phyloP scores from a whole-genome alignment of 2,797 vertebrate species.

The Galaxias olidus region DNA sequence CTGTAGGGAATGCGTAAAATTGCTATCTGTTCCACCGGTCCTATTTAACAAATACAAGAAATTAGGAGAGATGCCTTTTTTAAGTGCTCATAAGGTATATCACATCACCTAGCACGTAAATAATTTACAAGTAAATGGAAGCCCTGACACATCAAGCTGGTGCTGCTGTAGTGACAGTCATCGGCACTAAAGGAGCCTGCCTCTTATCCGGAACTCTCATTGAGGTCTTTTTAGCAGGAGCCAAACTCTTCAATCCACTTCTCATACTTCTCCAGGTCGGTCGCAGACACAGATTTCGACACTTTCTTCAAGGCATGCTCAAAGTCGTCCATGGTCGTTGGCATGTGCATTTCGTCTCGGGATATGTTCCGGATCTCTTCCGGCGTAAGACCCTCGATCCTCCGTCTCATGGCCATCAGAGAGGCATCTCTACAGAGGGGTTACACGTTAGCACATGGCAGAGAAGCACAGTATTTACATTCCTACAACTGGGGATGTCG shows the following conservation, averaged over 20 bases:
- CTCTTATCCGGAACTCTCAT: not conserved
- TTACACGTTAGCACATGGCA: not conserved
- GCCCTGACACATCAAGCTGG: not conserved
- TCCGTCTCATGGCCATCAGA: conserved; percentile 96
- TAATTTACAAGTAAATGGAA: conserved; percentile 8
- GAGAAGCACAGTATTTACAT: not conserved
- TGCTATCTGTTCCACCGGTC: not conserved
- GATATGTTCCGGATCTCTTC: conserved; percentile 97
- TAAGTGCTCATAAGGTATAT: conserved; percentile 10
- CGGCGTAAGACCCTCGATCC: conserved; percentile 93
- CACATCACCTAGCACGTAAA: not conserved
- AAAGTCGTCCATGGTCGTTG: conserved; percentile 98
- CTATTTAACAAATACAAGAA: not conserved
- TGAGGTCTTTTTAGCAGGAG: conserved; percentile 80
- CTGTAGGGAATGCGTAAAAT: not conserved
- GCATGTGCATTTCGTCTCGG: conserved; percentile 98
- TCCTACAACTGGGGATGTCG: not conserved
- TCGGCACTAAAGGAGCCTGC: not conserved
- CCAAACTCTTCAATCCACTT: conserved; percentile 98
- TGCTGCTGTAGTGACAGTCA: not conserved
- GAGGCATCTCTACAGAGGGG: conserved; percentile 86
- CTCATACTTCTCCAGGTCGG: conserved; percentile 95
- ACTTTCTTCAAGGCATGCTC: conserved; percentile 93
- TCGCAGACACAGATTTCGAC: conserved; percentile 93
- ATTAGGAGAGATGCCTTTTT: not conserved